phyloP scores from a whole-genome alignment of 2,888 invertebrate genomes.

The Chalcis sispes region DNA sequence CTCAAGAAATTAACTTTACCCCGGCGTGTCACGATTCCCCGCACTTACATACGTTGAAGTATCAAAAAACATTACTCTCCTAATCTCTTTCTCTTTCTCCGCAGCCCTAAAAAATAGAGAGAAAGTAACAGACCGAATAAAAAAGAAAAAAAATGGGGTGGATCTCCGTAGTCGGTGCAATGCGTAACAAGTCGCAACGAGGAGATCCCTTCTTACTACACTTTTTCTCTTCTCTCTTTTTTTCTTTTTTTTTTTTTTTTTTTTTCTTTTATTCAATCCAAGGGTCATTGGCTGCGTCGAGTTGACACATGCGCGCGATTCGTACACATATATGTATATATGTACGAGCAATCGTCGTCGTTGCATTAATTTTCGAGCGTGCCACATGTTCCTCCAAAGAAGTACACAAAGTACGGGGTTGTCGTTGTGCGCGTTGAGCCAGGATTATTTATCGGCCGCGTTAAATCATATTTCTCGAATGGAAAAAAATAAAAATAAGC shows the following conservation, averaged over 20 bases:
- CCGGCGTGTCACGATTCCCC: neutral
- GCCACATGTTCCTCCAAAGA: conserved; percentile 32
- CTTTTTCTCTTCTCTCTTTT: too few relatives aligned
- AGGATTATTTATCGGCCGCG: conserved; percentile 50
- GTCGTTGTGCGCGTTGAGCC: conserved; percentile 45
- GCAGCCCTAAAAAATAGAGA: conserved; percentile 5
- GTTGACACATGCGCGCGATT: conserved; percentile 10
- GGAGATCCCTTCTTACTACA: too few relatives aligned
- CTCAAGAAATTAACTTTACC: conserved; percentile 38
- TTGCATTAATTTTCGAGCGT: conserved; percentile 2
- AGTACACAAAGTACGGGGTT: conserved; percentile 8
- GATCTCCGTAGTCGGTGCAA: conserved; percentile 4
- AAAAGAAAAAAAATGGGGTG: conserved; percentile 30
- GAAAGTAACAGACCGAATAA: conserved; percentile 13
- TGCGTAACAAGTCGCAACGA: conserved; percentile 25
- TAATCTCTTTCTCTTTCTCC: conserved; percentile 21
- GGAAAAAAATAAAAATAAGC: conserved; percentile 40
- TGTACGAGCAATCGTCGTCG: neutral
- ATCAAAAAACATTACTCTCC: conserved; percentile 46
- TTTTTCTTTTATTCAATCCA: conserved; percentile 30
- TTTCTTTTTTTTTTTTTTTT: conserved; percentile 23
- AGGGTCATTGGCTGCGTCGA: conserved; percentile 14
- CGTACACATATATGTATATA: neutral
- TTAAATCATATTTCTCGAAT: conserved; percentile 50
- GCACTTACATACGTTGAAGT: neutral